Conservation (phyloP, 2,797 vertebrate genomes). For the Enteromius trimaculatus region DNA sequence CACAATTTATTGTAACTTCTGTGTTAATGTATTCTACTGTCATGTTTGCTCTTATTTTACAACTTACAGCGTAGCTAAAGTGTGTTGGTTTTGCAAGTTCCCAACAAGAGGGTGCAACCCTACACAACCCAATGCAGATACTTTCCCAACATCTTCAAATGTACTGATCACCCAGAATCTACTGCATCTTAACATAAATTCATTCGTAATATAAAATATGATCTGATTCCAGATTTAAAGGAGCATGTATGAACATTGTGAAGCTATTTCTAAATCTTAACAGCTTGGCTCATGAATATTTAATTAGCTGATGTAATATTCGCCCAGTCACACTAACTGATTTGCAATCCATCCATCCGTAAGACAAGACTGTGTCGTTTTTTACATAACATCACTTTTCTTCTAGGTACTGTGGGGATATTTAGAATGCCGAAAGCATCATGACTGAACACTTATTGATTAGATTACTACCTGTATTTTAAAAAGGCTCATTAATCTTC, state of each 20-base stretch:
- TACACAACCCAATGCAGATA: not conserved
- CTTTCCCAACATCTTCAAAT: not conserved
- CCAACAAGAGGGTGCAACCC: not conserved
- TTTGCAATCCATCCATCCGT: conserved; percentile 3
- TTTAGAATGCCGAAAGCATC: conserved; percentile 76
- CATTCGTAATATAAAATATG: not conserved
- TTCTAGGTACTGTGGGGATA: conserved; percentile 52
- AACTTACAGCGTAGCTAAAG: not conserved
- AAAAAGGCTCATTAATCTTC: conserved; percentile 84
- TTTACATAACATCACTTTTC: conserved; percentile 4
- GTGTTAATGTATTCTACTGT: conserved; percentile 13
- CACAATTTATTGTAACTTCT: conserved; percentile 2
- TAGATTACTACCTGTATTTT: conserved; percentile 75
- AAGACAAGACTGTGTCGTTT: not conserved
- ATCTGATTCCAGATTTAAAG: not conserved
- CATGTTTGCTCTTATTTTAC: conserved; percentile 13
- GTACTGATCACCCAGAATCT: not conserved
- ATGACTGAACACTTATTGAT: conserved; percentile 82
- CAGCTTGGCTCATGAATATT: not conserved
- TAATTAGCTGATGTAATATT: conserved; percentile 10
- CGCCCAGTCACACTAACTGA: not conserved
- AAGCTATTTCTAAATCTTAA: not conserved
- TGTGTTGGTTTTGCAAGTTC: not conserved
- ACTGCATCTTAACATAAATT: too few relatives aligned
- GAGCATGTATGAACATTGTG: not conserved